These are phyloP conservation scores for Polydrusus tereticollis DNA, from an alignment of 2,888 invertebrate species.

Conservation along the genomic window DNA sequence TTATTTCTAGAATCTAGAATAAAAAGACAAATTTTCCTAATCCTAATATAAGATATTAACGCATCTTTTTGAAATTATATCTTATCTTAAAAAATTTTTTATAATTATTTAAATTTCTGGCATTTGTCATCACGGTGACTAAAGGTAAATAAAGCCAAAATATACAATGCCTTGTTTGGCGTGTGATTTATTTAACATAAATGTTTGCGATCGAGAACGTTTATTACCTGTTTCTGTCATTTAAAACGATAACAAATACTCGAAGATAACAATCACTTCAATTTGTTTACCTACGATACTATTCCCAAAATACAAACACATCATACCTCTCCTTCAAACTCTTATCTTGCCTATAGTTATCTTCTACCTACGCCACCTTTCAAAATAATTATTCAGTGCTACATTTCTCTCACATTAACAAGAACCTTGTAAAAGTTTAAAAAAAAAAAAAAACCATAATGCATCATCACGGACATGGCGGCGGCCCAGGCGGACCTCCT, in stretches of 20 bases:
- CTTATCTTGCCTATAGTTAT: background rate
- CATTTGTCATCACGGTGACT: no score
- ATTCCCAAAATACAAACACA: background rate
- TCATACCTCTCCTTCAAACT: background rate
- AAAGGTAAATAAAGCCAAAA: no score
- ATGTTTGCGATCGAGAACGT: background rate
- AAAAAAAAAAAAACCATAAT: background rate
- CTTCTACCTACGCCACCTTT: background rate
- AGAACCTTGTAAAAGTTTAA: background rate
- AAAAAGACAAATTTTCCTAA: no score
- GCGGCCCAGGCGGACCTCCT: background rate
- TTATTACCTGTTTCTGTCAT: background rate
- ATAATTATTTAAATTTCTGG: no score
- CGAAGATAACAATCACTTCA: background rate
- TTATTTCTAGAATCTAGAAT: no score
- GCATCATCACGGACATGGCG: slow-evolving; percentile 15
- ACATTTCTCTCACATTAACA: background rate
- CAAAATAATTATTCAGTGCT: background rate
- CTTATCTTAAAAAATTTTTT: no score
- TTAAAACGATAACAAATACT: background rate
- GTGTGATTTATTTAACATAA: no score
- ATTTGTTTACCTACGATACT: background rate
- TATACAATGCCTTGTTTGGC: no score
- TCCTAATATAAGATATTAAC: no score
- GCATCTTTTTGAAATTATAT: no score